Conservation (phyloP, 2,888 invertebrate species). For the Lithophane ornitopus region DNA sequence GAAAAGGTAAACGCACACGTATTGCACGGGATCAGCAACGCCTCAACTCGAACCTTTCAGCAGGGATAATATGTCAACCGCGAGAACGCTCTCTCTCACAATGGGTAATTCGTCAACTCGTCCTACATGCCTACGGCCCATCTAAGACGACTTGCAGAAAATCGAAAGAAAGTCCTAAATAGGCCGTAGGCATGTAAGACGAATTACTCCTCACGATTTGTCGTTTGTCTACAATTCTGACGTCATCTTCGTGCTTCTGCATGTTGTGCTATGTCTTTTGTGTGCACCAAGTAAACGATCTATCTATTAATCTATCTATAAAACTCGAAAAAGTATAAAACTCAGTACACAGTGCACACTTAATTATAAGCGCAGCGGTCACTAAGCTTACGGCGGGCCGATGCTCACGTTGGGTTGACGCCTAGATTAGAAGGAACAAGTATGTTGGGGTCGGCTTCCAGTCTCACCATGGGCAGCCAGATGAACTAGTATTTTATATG, state of each 20-base stretch:
- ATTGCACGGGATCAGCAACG: background rate
- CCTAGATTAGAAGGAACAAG: background rate
- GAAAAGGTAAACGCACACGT: background rate
- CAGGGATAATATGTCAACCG: background rate
- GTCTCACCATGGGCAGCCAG: background rate
- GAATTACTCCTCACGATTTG: no score
- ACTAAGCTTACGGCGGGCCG: background rate
- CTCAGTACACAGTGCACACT: background rate
- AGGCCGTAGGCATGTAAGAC: no score
- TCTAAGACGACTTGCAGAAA: no score
- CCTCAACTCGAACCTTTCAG: background rate
- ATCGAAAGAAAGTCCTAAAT: no score
- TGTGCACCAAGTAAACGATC: no score
- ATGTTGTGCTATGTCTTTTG: no score
- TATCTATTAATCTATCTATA: no score
- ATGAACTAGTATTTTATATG: background rate
- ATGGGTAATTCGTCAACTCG: no score
- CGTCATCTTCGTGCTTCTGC: background rate
- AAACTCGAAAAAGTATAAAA: background rate
- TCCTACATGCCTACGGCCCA: no score
- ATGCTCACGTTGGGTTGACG: background rate
- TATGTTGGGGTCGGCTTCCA: background rate
- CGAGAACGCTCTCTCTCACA: background rate
- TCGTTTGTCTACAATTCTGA: background rate
- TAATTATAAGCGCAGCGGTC: background rate